Base-by-base conservation (phyloP, 2,797 vertebrate species). In the Galagoides demidoff region DNA sequence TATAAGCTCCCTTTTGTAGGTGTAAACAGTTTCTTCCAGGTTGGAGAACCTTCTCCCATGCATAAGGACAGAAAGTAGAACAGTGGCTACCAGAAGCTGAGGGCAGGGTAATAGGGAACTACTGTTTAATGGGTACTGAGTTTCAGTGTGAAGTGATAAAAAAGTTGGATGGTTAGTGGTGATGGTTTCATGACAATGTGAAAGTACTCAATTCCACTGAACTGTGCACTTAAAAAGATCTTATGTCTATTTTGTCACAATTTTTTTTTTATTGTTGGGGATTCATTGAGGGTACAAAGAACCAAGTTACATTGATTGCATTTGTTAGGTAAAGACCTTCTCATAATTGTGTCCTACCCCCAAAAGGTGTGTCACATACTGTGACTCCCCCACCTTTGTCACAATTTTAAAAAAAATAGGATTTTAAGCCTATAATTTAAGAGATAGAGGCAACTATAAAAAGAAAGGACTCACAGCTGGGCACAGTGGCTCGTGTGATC, bases 381-480 rank as follows among this genome's bases (percentile, higher is more conserved):
- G 14, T 16, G 49, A 52, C 49, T 4, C 49, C 49, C 49, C 57
- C 23, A 20, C 57, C 22, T 74, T 74, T 17, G 43, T 25, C 25
- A 74, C 25, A 29, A 29, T 74, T 59, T 31, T 49, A 85, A 14
- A 74, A 76, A 95, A 84, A 55, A 10, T 43, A 61, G 20, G 31
- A 71, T 52, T 66, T 81, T 73, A 79, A 57, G 43, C 27, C 31
- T 55, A 19, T 88, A 91, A 61, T 10, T 82, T 88, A 71, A 70
- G 43, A 89, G 64, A 84, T 49, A 90, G 52, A 85, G 29, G 49
- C 20, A 81, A 70, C 89, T 83, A 55, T 63, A 77, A 66, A 94
- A 91, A 90, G 27, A 49, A 55, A 71, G 23, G 68, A 64, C 29
- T 79, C 57, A 66, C 49, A 49, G 49, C 49, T 49, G 49, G 49